Base-by-base conservation (phyloP, 2,113 vertebrate genomes). In the Poeciliopsis retropinna region DNA sequence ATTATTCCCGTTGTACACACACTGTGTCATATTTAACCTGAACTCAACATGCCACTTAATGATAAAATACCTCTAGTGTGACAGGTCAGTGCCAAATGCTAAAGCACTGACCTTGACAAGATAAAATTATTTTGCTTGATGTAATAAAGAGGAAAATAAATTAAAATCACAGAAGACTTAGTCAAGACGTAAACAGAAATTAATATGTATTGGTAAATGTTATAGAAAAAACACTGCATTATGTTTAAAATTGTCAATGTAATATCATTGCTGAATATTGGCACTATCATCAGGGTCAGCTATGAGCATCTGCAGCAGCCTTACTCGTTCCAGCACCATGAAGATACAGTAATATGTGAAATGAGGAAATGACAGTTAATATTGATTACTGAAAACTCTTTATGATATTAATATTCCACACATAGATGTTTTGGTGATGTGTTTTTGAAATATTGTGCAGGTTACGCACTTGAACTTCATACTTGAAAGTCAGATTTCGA, bases 51-150 rank as follows among this genome's bases (percentile, higher is more conserved):
- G 87, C 68, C 79, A 39, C 78, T 84, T 85, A 92, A 82, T 91
- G 92, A 94, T 92, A 92, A 88, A 89, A 91, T 86, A 77, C 85
- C 87, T 89, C 81, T 79, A 76, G 88, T 81, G 80, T 88, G 85
- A 86, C 77, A 76, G 74, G 72, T 71, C 62, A 64, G 70, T 82
- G 83, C 82, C 84, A 91, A 89, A 84, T 54, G 64, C 87, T 66
- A 82, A 82, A 86, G 75, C 76, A 81, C 54, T 91, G 78, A 92
- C 90, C 88, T 44, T 93, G 85, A 74, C 30, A 63, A 60, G 61
- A 78, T 70, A 92, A 84, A 89, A 87, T 87, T 39, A 47, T 85
- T 88, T 83, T 76, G 80, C 76, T 86, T 66, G 29, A 81, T 22
- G 63, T 60, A 65, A 70, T 62, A 69, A 81, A 67, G 61, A 39